Base-by-base conservation (phyloP, 2,888 invertebrate genomes). In the Gonocerus acuteangulatus region DNA sequence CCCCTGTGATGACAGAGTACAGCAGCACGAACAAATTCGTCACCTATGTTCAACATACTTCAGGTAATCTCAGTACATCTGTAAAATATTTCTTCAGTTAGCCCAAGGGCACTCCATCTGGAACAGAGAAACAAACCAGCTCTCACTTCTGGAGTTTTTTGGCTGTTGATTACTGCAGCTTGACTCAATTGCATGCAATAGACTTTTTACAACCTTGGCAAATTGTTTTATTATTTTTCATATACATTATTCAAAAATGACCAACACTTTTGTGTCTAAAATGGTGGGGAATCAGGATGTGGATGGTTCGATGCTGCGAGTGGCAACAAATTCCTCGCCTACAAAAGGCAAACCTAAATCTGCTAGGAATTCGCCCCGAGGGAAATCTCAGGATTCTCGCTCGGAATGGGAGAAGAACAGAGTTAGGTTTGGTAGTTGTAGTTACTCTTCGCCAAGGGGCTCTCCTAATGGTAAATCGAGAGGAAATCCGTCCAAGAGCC, bases 401-500 rank as follows among this genome's bases (percentile, higher is more conserved):
- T 48, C 44, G n/a, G 60, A 56, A 21, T 45, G 47, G 27, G 60
- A 60, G 11, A 56, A 57, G 21, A 62, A 62, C 32, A 32, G 34
- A 45, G 57, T 57, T 57, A 57, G 34, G 57, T 57, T 57, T 34
- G 57, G 57, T 36, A 42, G 44, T 2, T 44, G 57, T 44, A 57
- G 57, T 47, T 54, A 54, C 13, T 47, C 47, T 2, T 61, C 61
- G 18, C 47, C 54, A 7, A 42, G 61, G 54, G 54, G 61, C 48
- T 61, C 68, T 47, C 56, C 48, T 23, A 49, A 42, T 44, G 51
- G 51, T 21, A 68, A 67, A 52, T 51, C 48, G 19, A 66, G 69
- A 66, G 64, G 62, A 39, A 69, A 66, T 68, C 67, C 69, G 68
- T 68, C 69, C 68, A 70, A 68, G 59, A 57, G 57, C 57, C 56